phyloP scores from a whole-genome alignment of 2,888 invertebrate species.

The Cheilosia impressa region DNA sequence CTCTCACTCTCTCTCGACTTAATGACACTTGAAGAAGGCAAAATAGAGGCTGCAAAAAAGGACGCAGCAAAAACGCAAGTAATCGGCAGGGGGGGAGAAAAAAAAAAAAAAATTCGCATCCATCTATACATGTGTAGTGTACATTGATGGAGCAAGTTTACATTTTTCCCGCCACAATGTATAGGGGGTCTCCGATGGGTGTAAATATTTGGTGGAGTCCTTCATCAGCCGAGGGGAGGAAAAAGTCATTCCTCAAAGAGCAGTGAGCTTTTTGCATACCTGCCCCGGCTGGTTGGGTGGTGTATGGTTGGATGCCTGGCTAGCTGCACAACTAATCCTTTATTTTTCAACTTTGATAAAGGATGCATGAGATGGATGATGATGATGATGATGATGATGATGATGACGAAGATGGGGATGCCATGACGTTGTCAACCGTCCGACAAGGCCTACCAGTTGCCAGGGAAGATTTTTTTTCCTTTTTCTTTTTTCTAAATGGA shows the following conservation, averaged over 20 bases:
- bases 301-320: conserved; percentile 21
- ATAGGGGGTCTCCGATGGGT: conserved; percentile 55
- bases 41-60: conserved; percentile 59
- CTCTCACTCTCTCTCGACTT: conserved; percentile 50
- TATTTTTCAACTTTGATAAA: conserved; percentile 72
- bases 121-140: conserved; percentile 1
- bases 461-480: conserved; percentile 48
- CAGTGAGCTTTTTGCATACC: conserved; percentile 70
- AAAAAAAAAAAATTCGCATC: conserved; percentile 12
- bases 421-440: conserved; percentile 58
- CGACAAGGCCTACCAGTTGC: conserved; percentile 71
- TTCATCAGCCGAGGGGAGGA: conserved; percentile 15
- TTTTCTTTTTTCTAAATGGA: conserved; percentile 60
- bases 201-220: conserved; percentile 61
- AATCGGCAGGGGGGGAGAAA: conserved; percentile 50
- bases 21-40: conserved; percentile 71
- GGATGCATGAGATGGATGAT: conserved; percentile 58
- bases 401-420: conserved; percentile 26
- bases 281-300: conserved; percentile 45
- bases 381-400: conserved; percentile 22
- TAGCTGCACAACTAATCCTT: conserved; percentile 70
- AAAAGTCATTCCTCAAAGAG: conserved; percentile 71
- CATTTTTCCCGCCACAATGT: conserved; percentile 74
- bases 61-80: conserved; percentile 43
- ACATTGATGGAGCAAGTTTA: conserved; percentile 57